Conservation (phyloP, 2,797 vertebrate species). For the Potorous gilbertii region DNA sequence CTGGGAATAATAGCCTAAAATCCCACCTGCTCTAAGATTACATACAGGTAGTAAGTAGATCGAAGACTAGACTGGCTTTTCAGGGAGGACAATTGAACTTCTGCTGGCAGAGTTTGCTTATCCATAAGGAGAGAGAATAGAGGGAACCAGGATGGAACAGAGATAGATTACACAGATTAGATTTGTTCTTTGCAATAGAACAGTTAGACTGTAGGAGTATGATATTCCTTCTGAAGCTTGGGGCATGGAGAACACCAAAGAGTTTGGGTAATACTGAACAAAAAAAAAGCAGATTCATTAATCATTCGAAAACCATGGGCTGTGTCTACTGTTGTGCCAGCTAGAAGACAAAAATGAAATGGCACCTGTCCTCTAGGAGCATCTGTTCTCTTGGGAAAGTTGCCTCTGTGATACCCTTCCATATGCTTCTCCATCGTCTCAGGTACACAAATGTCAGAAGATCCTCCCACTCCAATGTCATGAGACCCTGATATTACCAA, state of each 20-base stretch:
- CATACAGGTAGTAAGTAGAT: not conserved
- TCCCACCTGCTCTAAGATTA: too few species aligned
- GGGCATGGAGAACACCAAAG: not conserved
- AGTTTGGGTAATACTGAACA: not conserved
- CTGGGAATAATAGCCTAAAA: not conserved
- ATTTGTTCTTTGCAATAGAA: not conserved
- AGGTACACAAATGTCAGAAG: not conserved
- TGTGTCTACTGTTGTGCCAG: not conserved
- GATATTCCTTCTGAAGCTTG: not conserved
- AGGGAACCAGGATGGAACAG: not conserved
- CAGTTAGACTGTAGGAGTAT: not conserved
- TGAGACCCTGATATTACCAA: not conserved
- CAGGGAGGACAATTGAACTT: not conserved
- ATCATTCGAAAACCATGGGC: not conserved
- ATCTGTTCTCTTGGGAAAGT: not conserved
- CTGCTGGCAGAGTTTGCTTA: not conserved
- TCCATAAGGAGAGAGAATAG: not conserved
- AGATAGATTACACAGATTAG: not conserved
- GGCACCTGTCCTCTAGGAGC: not conserved
- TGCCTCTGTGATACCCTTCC: not conserved
- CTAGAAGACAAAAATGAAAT: not conserved
- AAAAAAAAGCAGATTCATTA: too few species aligned
- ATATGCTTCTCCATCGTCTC: not conserved
- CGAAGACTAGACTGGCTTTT: not conserved
- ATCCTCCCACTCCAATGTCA: not conserved